Evolutionary conservation across 2,888 invertebrate species (phyloP), one percentile per base, ranked within the genome.

Genomic region (Invenusta paracnida): DNA sequence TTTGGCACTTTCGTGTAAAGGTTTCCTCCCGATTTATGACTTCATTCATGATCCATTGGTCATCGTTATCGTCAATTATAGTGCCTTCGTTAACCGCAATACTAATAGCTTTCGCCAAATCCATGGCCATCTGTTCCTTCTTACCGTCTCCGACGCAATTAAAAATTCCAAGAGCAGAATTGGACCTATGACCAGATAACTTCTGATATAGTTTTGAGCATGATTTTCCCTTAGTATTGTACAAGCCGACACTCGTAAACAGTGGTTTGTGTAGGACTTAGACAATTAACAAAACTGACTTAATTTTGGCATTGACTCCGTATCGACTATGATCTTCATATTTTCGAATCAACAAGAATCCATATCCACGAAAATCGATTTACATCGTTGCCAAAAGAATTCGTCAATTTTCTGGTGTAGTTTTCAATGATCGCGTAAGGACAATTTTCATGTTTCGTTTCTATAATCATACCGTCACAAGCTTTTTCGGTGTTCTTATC

Each of bases 211-310:
- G 48, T 17, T 11, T 48, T 48, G 11, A 48, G 48, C 5, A 48
- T 48, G 48, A 48, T 48, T 48, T 48, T 17, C 48, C 48, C 48
- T 17, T 48, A 48, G 5, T 48, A 48, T 48, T 48, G 48, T 73
- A 73, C 73, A 73, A 73, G 73, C 73, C 73, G 73, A 73, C 73
- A 73, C 73, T 73, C 23, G 27, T 73, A 73, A 73, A 73, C 73
- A 73, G 73, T 73, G 73, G 25, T 73, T 73, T 73, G 73, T 73
- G 73, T 73, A 73, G 23, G 73, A 73, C 73, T 73, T 73, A 73
- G 73, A 73, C 73, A 73, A 73, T 73, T 13, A 73, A 73, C 73
- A 13, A 73, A 73, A 73, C 25, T 73, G 2, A 73, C 5, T 5
- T 17, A 48, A 11, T 5, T 48, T 48, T 48, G 48, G 48, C 48